Percentiles rank a stretch among this genome's conserved stretches.
phyloP scores from a whole-genome alignment of 1,140 invertebrate genomes.

The Pseudoatta argentina region DNA sequence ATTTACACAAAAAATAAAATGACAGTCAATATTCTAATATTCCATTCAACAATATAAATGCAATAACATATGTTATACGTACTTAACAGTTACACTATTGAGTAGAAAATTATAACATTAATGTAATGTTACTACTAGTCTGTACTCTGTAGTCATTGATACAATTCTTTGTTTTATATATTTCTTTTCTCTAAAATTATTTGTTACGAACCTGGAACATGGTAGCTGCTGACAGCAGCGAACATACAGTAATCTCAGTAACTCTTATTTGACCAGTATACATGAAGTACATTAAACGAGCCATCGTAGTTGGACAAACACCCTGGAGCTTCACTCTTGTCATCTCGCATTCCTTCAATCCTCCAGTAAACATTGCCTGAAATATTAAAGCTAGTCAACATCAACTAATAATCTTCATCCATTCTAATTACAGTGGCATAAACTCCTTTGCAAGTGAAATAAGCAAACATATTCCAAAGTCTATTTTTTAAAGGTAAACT shows the following conservation, averaged over 20 bases:
- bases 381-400: conserved; percentile 68
- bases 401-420: neutral
- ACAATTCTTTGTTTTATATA: neutral
- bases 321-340: conserved; percentile 94
- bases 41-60: too few species aligned
- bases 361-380: conserved; percentile 96
- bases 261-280: conserved; percentile 96
- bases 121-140: too few species aligned
- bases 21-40: too few species aligned
- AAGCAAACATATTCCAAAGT: neutral
- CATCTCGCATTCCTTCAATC: conserved; percentile 95
- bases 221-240: conserved; percentile 95
- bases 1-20: too few species aligned
- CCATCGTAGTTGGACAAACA: conserved; percentile 94
- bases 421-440: neutral
- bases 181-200: neutral
- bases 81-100: too few species aligned
- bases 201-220: conserved; percentile 93
- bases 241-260: conserved; percentile 96
- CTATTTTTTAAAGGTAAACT: too few species aligned
- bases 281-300: conserved; percentile 94
- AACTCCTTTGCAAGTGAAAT: neutral
- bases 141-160: too few species aligned
- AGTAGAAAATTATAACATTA: too few species aligned
- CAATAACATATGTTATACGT: too few species aligned